Conservation (phyloP, 1,140 invertebrate species). For the Dryas iulia region DNA sequence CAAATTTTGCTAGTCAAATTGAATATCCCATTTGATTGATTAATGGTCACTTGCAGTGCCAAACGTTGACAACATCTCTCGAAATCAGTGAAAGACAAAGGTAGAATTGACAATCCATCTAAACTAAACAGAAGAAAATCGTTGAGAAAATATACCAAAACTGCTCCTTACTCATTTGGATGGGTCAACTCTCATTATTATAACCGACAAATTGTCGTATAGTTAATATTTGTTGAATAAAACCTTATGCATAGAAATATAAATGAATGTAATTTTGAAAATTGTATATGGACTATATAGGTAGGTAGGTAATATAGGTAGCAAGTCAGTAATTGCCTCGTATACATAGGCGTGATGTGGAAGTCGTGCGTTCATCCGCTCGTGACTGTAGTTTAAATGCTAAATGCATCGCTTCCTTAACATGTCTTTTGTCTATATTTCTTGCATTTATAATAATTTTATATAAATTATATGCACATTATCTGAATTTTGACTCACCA, state of each 20-base stretch:
- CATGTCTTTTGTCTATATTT: not conserved
- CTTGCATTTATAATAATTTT: not conserved
- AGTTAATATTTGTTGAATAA: not conserved
- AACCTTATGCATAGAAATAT: not conserved
- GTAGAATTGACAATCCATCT: no score
- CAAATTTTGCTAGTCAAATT: not conserved
- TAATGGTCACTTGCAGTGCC: no score
- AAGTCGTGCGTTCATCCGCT: slow-evolving; percentile 11
- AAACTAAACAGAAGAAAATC: no score
- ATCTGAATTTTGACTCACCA: no score
- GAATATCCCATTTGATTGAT: no score
- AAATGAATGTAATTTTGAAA: not conserved
- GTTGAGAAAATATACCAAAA: not conserved
- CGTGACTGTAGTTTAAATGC: slow-evolving; percentile 18
- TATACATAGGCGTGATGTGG: slow-evolving; percentile 8
- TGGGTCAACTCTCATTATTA: no score
- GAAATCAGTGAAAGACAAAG: no score
- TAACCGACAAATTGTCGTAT: no score
- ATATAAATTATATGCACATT: not conserved
- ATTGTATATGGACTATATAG: not conserved
- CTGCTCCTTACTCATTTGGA: no score
- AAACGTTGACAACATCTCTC: no score
- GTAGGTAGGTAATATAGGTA: no score
- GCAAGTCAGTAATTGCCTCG: not conserved
- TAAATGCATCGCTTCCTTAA: slow-evolving; percentile 3